A percentile compares a stretch with the other conserved stretches of the same genome.
phyloP scores from a whole-genome alignment of 2,113 vertebrate genomes.

The Micronisus gabar region DNA sequence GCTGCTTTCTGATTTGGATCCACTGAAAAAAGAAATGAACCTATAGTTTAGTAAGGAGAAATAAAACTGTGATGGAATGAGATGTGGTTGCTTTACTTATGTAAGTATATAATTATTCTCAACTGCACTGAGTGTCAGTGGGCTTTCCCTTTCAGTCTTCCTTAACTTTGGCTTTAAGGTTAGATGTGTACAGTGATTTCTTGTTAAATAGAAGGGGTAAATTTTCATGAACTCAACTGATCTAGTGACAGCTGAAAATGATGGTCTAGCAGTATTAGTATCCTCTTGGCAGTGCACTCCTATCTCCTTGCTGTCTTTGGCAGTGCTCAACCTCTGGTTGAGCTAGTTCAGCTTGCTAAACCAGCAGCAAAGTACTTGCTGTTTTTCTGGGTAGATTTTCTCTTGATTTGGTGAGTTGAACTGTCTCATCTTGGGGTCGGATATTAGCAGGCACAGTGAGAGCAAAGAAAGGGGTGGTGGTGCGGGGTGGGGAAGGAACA shows the following conservation, averaged over 20 bases:
- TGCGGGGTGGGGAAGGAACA: not conserved
- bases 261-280: not conserved
- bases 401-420: not conserved
- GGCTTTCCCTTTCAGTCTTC: not conserved
- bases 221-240: not conserved
- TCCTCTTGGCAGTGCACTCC: not conserved
- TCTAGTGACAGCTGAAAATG: not conserved
- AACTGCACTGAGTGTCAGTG: not conserved
- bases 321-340: not conserved
- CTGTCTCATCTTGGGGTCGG: not conserved
- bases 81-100: not conserved
- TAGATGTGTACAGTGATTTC: not conserved
- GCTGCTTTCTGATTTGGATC: not conserved
- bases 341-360: not conserved
- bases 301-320: not conserved
- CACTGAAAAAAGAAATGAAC: not conserved
- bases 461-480: not conserved
- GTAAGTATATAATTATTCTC: not conserved
- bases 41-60: not conserved
- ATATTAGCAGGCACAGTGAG: not conserved
- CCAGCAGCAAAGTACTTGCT: not conserved
- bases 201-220: not conserved
- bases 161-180: not conserved
- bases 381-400: not conserved
- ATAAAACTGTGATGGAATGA: not conserved